A percentile compares a stretch with the other conserved stretches of the same genome.
Conservation (phyloP, 2,113 vertebrate genomes). For the Lanius collurio region DNA sequence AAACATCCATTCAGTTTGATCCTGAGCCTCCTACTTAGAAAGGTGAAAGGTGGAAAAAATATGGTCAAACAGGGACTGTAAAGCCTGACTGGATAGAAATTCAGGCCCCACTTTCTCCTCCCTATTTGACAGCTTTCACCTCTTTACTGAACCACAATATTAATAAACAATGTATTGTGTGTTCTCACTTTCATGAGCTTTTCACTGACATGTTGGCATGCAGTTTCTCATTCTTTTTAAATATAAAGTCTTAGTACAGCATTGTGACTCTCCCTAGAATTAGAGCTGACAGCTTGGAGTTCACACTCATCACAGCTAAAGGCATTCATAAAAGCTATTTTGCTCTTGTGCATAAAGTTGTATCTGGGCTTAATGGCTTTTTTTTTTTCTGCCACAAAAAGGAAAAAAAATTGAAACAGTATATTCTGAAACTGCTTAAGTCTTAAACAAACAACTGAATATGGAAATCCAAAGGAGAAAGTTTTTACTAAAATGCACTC, state of each 20-base stretch:
- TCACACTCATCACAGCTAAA: neutral
- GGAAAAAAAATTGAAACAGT: neutral
- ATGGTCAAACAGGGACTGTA: neutral
- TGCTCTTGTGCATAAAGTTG: neutral
- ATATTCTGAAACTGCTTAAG: neutral
- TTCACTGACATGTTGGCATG: neutral
- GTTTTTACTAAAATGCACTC: neutral
- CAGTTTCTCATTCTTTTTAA: neutral
- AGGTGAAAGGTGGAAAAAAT: neutral
- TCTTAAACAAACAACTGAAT: neutral
- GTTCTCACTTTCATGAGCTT: neutral
- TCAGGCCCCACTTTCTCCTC: neutral
- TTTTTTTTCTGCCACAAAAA: neutral
- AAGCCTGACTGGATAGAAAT: neutral
- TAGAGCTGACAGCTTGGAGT: neutral
- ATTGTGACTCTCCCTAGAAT: neutral
- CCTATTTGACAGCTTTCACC: neutral
- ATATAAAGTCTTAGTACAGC: neutral
- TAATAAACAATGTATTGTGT: neutral
- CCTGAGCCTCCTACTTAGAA: neutral
- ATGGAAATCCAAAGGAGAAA: neutral
- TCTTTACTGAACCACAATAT: neutral
- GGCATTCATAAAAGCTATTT: neutral
- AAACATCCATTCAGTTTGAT: neutral
- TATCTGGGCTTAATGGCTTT: neutral